These are phyloP conservation scores for Ricordea florida DNA, from an alignment of 92 coral and sea anemone species.

Conservation along the genomic window DNA sequence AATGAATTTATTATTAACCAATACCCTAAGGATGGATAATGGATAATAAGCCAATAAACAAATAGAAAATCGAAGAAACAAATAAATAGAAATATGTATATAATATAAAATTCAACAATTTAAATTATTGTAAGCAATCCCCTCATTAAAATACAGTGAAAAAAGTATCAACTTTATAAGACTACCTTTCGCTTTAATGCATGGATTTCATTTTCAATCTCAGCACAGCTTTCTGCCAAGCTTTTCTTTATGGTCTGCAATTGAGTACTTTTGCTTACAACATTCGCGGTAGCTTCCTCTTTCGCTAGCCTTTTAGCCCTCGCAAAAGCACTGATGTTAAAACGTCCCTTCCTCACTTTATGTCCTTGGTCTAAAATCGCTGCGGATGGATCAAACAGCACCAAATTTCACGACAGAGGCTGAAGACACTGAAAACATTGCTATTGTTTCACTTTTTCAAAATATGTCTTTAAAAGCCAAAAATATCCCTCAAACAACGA, in stretches of 20 bases:
- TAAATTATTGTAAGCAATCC: slow-evolving; percentile 27
- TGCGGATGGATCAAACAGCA: slow-evolving; percentile 27
- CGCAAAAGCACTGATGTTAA: slow-evolving; percentile 62
- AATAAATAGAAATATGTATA: slow-evolving; percentile 13
- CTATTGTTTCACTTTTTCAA: slow-evolving; percentile 56
- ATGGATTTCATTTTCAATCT: slow-evolving; percentile 42
- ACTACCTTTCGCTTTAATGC: slow-evolving; percentile 49
- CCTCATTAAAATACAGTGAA: slow-evolving; percentile 23
- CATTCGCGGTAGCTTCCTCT: slow-evolving; percentile 44
- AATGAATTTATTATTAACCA: slow-evolving; percentile 3
- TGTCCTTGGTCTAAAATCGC: slow-evolving; percentile 58
- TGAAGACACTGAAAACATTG: slow-evolving; percentile 23
- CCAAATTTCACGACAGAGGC: slow-evolving; percentile 27
- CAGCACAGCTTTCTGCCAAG: slow-evolving; percentile 37
- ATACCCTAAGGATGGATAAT: slow-evolving; percentile 22
- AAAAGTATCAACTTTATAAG: slow-evolving; percentile 5
- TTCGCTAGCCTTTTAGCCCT: slow-evolving; percentile 61
- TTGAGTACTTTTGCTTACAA: slow-evolving; percentile 34
- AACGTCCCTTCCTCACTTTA: slow-evolving; percentile 36
- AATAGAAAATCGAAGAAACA: slow-evolving; percentile 1
- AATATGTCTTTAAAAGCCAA: slow-evolving; percentile 20
- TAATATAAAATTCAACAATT: slow-evolving; percentile 8
- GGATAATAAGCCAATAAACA: slow-evolving; percentile 26
- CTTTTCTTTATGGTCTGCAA: slow-evolving; percentile 17
- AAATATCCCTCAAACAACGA: slow-evolving; percentile 31